Base-by-base conservation (phyloP, 2,888 invertebrate species). In the Megalurothrips usitatus region DNA sequence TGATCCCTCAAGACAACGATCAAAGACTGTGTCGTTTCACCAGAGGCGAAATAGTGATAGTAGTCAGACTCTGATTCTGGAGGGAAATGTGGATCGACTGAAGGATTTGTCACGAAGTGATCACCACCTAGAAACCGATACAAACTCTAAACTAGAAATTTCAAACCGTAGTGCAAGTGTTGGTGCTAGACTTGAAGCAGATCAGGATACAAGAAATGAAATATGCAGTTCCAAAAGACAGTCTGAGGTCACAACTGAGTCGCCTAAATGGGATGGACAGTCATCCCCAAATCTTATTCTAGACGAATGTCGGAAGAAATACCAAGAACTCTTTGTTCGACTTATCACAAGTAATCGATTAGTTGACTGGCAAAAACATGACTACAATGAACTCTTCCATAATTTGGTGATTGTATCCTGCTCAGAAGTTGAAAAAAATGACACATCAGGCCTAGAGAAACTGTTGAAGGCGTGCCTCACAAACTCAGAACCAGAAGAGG, bases 371-470 rank as follows among this genome's bases (percentile, higher is more conserved):
- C 23, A 26, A 9, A 23, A n/a, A 23, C 68, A 75, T 26, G 82
- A 84, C 68, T 81, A 84, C 12, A 80, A 81, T 80, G 82, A 81
- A 9, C 82, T 84, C 26, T 82, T 84, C 82, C 80, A 83, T 23
- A 81, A 83, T 58, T 81, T 85, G 68, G 79, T 85, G 26, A 81
- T 82, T 12, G 82, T 82, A 19, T 82, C 82, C 34, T 83, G 84
- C 23, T 79, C 82, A n/a, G 84, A 85, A 78, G 83, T 84, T 4
- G 82, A 83, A 14, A 83, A 83, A 58, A 81, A 83, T n/a, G 80
- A 82, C 9, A 81, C 82, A 58, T 80, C 26, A n/a, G 83, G 83
- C 49, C 80, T 84, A 28, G 82, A 82, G 78, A 23, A 34, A n/a
- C 80, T 83, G 11, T 78, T 83, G 11, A 79, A 81, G 6, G 80